Evolutionary conservation across 2,113 vertebrate species (phyloP).

Genomic region (Aptenodytes forsteri): DNA sequence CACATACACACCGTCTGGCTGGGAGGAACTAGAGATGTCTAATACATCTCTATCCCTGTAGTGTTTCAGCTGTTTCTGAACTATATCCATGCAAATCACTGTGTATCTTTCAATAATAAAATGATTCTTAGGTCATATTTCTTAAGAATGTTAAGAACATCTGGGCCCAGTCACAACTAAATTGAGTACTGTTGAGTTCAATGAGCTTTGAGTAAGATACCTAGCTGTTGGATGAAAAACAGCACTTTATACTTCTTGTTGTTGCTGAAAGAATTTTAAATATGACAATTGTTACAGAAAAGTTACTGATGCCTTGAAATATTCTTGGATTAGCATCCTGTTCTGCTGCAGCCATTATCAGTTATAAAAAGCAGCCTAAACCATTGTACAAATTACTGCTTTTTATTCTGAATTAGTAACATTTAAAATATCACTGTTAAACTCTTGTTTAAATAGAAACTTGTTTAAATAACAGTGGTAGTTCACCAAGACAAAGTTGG

Average conservation of each 20-base stretch:
- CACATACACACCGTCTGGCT: background rate
- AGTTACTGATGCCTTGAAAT: background rate
- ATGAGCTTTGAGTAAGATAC: background rate
- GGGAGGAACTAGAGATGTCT: background rate
- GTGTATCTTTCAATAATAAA: background rate
- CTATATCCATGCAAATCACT: background rate
- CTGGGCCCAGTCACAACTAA: background rate
- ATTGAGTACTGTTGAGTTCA: background rate
- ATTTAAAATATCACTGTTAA: background rate
- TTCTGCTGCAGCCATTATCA: background rate
- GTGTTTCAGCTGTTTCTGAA: background rate
- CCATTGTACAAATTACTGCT: fast-evolving
- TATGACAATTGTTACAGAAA: background rate
- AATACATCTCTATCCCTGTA: background rate
- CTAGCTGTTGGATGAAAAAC: background rate
- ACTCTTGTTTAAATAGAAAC: background rate
- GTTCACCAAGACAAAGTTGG: background rate
- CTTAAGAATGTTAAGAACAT: background rate
- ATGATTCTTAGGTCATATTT: background rate
- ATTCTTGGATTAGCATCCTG: background rate
- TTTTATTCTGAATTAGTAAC: background rate
- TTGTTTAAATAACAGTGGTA: background rate
- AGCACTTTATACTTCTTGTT: background rate
- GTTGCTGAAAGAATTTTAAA: background rate
- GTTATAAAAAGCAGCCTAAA: background rate